Evolutionary conservation across 2,888 invertebrate genomes (phyloP).

Genomic region (Macaria notata): DNA sequence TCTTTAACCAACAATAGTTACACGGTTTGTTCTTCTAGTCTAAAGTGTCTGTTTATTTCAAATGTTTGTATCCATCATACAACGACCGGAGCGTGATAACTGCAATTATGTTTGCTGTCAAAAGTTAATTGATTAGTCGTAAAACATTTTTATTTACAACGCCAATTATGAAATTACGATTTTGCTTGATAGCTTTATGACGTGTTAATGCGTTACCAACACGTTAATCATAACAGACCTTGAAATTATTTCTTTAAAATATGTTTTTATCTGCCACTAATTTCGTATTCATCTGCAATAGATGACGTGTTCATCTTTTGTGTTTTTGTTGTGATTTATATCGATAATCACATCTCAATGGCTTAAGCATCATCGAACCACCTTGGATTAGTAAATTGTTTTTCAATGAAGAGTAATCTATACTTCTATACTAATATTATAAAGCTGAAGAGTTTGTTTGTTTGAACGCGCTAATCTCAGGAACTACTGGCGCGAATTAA

Average conservation of each 20-base stretch:
- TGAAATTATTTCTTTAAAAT: conserved; percentile 11
- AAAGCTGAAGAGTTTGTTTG: no score
- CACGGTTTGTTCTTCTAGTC: no score
- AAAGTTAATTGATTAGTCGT: conserved; percentile 30
- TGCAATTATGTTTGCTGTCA: conserved; percentile 30
- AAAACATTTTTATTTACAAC: conserved; percentile 29
- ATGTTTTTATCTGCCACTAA: conserved; percentile 1
- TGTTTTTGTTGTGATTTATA: not conserved
- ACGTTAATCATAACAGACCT: conserved; percentile 17
- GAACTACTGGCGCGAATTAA: no score
- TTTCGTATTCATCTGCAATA: not conserved
- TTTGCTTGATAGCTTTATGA: conserved; percentile 25
- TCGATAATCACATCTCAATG: not conserved
- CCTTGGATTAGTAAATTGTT: not conserved
- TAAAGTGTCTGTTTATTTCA: not conserved
- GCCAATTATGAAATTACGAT: conserved; percentile 27
- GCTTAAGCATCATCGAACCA: no score
- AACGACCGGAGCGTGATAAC: conserved; percentile 22
- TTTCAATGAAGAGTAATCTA: not conserved
- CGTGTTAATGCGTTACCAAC: conserved; percentile 19
- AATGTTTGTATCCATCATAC: conserved; percentile 3
- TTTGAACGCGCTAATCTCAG: no score
- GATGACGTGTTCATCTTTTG: not conserved
- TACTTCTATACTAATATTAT: no score
- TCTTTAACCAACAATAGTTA: no score